Evolutionary conservation across 2,113 vertebrate species (phyloP).

Genomic region (Plecotus auritus): DNA sequence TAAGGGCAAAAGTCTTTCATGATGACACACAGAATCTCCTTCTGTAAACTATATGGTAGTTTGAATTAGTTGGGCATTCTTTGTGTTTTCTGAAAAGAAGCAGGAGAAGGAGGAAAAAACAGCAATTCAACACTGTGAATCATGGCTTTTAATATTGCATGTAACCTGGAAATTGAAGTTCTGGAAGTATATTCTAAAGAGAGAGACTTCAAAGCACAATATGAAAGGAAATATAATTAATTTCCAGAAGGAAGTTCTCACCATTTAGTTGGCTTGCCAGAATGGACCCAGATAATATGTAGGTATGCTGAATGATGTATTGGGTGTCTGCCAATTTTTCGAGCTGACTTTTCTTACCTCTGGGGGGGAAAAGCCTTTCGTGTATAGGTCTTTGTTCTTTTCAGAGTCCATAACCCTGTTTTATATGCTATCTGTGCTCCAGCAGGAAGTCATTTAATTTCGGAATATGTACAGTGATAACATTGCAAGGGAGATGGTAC

Average conservation of each 20-base stretch:
- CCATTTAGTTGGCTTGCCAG: background rate
- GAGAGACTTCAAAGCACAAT: background rate
- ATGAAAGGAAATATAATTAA: slow-evolving; percentile 23
- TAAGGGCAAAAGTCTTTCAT: background rate
- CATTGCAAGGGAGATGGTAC: background rate
- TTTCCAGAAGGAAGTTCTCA: background rate
- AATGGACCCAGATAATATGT: background rate
- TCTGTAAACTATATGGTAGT: background rate
- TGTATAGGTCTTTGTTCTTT: slow-evolving; percentile 21
- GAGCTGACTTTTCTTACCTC: background rate
- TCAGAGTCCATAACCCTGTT: background rate
- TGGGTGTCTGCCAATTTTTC: background rate
- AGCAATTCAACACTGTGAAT: background rate
- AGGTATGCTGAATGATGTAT: background rate
- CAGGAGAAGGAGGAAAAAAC: background rate
- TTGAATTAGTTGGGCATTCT: background rate
- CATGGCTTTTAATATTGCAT: background rate
- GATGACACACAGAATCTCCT: background rate
- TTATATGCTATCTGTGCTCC: background rate
- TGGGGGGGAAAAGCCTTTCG: background rate
- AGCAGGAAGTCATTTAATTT: background rate
- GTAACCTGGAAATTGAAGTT: slow-evolving; percentile 1
- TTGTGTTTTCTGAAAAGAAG: background rate
- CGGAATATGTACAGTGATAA: slow-evolving; percentile 21
- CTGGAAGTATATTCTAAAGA: slow-evolving; percentile 27